phyloP scores from a whole-genome alignment of 1,140 invertebrate genomes.

The Drosophila ironensis region DNA sequence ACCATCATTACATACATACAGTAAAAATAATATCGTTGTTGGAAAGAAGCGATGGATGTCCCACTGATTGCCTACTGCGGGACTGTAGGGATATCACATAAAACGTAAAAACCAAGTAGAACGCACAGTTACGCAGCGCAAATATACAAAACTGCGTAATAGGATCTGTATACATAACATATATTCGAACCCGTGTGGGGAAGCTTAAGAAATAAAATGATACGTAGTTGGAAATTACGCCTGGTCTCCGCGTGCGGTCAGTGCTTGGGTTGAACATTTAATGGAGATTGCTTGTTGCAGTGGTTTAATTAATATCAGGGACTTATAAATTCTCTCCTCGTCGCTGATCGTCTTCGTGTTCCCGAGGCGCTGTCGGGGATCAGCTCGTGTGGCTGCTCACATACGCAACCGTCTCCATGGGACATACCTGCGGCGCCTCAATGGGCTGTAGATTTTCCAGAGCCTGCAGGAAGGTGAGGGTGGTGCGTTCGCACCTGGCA shows the following conservation, averaged over 20 bases:
- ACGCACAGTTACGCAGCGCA: slow-evolving; percentile 3
- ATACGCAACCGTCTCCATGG: slow-evolving; percentile 67
- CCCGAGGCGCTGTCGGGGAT: too few relatives aligned
- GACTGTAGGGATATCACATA: slow-evolving; percentile 53
- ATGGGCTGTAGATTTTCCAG: slow-evolving; percentile 40
- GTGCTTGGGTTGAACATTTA: slow-evolving; percentile 23
- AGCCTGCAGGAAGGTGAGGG: slow-evolving; percentile 66
- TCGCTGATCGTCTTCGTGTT: neutral
- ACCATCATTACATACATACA: slow-evolving; percentile 14
- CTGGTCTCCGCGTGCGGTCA: slow-evolving; percentile 17
- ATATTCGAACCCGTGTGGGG: slow-evolving; percentile 3
- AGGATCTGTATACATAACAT: too few relatives aligned
- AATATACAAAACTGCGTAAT: slow-evolving; percentile 17
- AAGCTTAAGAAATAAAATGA: slow-evolving; percentile 39
- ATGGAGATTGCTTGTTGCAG: slow-evolving; percentile 29
- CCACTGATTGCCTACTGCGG: slow-evolving; percentile 32
- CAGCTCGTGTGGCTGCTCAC: slow-evolving; percentile 58
- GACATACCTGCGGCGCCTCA: slow-evolving; percentile 49
- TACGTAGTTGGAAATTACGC: slow-evolving; percentile 30
- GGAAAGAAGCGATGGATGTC: slow-evolving; percentile 4
- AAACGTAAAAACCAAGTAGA: slow-evolving; percentile 43
- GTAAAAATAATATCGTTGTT: slow-evolving; percentile 13
- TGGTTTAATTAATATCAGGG: slow-evolving; percentile 19
- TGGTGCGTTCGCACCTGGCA: slow-evolving; percentile 53
- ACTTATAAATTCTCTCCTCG: slow-evolving; percentile 24